Evolutionary conservation across 2,888 invertebrate genomes (phyloP).

Genomic region (Stenolophus ochropezus): DNA sequence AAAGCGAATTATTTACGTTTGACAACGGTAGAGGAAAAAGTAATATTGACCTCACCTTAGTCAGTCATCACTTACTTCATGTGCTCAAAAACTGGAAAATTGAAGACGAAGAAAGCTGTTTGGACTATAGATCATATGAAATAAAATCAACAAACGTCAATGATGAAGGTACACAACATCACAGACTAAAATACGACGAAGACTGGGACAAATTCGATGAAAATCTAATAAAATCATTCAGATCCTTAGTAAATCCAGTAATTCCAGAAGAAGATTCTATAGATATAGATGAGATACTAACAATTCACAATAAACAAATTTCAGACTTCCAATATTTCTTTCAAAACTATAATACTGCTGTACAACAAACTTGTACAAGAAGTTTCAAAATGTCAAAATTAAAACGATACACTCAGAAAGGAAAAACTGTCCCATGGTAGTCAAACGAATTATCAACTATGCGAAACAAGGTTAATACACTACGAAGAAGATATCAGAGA

Average conservation of each 20-base stretch:
- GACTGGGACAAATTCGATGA: neutral
- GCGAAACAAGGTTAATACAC: neutral
- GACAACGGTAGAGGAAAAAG: neutral
- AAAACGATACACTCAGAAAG: neutral
- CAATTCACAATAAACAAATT: too few species aligned
- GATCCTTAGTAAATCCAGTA: too few species aligned
- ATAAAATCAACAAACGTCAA: neutral
- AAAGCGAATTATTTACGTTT: neutral
- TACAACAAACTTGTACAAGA: too few species aligned
- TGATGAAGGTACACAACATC: neutral
- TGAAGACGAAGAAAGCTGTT: neutral
- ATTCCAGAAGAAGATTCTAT: too few species aligned
- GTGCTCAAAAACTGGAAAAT: neutral
- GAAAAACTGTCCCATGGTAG: constrained; percentile 4
- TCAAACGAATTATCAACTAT: neutral
- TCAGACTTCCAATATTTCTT: too few species aligned
- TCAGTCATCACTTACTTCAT: neutral
- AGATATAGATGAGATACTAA: neutral
- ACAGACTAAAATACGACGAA: neutral
- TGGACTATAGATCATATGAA: neutral
- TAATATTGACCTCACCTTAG: neutral
- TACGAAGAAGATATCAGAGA: neutral
- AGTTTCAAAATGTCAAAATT: neutral
- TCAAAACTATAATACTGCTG: too few species aligned
- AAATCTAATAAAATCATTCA: neutral